Conservation (phyloP, 2,888 invertebrate species). For the Melanostoma scalare region DNA sequence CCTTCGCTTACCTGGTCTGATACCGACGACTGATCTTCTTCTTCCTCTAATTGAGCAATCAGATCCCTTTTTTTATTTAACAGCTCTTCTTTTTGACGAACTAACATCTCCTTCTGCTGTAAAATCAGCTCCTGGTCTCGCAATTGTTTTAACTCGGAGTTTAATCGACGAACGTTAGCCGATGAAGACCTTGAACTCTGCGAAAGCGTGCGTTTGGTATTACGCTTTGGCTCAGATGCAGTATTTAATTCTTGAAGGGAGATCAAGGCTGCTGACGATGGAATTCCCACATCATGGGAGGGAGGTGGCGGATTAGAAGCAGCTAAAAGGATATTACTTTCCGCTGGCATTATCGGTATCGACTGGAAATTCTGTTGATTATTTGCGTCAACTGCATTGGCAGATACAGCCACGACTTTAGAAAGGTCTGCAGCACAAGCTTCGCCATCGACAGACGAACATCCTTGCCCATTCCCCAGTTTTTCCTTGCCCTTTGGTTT, state of each 20-base stretch:
- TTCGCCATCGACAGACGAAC: neutral
- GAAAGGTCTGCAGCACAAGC: neutral
- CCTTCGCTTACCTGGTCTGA: neutral
- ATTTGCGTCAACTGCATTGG: too few species aligned
- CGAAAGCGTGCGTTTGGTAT: neutral
- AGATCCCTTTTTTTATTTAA: neutral
- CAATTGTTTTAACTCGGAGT: neutral
- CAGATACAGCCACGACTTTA: too few species aligned
- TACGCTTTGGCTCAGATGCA: neutral
- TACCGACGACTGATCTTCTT: neutral
- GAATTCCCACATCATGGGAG: too few species aligned
- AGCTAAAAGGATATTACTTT: too few species aligned
- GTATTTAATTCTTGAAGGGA: too few species aligned
- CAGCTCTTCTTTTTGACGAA: neutral
- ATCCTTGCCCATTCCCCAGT: too few species aligned
- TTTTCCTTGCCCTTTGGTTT: neutral
- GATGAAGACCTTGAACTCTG: neutral
- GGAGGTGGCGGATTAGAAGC: too few species aligned
- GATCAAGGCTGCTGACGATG: too few species aligned
- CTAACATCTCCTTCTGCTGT: neutral
- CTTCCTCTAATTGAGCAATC: neutral
- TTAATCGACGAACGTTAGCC: neutral
- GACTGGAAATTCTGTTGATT: too few species aligned
- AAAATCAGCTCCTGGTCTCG: constrained; percentile 4
- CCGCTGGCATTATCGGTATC: too few species aligned